Percentiles rank a stretch among this genome's conserved stretches.
phyloP scores from a whole-genome alignment of 2,113 vertebrate species.

The Baryphthengus martii region DNA sequence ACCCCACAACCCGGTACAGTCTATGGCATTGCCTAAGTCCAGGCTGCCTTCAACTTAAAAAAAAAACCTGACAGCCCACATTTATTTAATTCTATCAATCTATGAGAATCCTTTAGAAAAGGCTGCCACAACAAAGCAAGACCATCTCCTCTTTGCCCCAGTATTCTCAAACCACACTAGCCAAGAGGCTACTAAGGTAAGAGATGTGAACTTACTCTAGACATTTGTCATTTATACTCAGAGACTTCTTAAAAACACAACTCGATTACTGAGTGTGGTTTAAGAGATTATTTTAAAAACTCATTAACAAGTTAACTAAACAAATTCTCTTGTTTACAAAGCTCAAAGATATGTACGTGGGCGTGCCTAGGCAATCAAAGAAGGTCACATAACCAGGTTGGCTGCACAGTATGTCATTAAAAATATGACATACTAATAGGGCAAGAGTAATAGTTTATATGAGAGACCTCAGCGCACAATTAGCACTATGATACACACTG shows the following conservation, averaged over 20 bases:
- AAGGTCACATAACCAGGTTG: neutral
- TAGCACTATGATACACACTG: neutral
- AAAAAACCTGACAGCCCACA: accelerated
- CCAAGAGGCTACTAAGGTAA: neutral
- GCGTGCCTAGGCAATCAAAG: neutral
- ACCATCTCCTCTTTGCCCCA: neutral
- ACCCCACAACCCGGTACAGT: neutral
- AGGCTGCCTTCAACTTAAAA: neutral
- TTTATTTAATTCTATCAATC: neutral
- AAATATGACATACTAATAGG: neutral
- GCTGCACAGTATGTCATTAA: neutral
- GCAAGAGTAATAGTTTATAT: neutral
- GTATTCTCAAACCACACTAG: accelerated
- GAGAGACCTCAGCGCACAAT: neutral
- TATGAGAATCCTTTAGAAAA: neutral
- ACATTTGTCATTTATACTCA: neutral
- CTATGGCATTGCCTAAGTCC: neutral
- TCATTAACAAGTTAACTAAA: neutral
- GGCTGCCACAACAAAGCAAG: neutral
- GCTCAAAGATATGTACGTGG: accelerated
- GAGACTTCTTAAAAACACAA: neutral
- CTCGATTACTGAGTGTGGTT: neutral
- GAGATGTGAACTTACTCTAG: neutral
- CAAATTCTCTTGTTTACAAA: neutral
- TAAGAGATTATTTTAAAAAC: neutral